These are phyloP conservation scores for Rambutsinella grinnellia DNA, from an alignment of 2,888 invertebrate genomes.

Conservation along the genomic window DNA sequence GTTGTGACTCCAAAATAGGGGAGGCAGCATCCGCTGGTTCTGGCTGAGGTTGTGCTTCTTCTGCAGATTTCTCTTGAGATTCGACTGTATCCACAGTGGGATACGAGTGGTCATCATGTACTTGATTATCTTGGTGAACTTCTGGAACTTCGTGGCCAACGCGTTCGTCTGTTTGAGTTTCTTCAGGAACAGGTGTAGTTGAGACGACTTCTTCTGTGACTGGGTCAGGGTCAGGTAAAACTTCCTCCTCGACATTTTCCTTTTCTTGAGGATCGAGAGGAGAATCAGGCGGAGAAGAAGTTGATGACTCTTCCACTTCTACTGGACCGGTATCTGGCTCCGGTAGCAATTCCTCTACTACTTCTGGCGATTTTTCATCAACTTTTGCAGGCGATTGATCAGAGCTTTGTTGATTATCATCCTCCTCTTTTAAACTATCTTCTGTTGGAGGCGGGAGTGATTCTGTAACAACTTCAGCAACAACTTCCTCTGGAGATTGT, in stretches of 20 bases:
- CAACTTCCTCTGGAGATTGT: too few species aligned
- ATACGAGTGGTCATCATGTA: too few species aligned
- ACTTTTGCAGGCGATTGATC: not conserved
- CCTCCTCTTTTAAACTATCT: too few species aligned
- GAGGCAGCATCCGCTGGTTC: too few species aligned
- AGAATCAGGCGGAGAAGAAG: not conserved
- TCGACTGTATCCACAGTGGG: too few species aligned
- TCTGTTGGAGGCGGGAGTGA: too few species aligned
- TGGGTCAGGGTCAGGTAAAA: not conserved
- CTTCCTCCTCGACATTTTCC: slow-evolving; percentile 1
- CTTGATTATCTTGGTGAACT: not conserved
- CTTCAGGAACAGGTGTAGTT: slow-evolving; percentile 11
- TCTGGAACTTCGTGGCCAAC: not conserved
- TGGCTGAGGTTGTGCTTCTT: not conserved
- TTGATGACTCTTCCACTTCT: not conserved
- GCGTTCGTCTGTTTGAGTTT: not conserved
- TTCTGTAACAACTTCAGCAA: too few species aligned
- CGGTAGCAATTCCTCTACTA: not conserved
- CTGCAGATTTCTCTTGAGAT: not conserved
- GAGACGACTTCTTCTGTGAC: not conserved
- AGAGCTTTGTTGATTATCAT: too few species aligned
- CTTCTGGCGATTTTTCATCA: not conserved
- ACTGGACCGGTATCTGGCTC: not conserved
- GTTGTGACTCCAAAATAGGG: too few species aligned
- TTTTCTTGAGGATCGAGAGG: too few species aligned